These are phyloP conservation scores for Antrozous pallidus DNA, from an alignment of 2,797 vertebrate genomes.

Conservation along the genomic window DNA sequence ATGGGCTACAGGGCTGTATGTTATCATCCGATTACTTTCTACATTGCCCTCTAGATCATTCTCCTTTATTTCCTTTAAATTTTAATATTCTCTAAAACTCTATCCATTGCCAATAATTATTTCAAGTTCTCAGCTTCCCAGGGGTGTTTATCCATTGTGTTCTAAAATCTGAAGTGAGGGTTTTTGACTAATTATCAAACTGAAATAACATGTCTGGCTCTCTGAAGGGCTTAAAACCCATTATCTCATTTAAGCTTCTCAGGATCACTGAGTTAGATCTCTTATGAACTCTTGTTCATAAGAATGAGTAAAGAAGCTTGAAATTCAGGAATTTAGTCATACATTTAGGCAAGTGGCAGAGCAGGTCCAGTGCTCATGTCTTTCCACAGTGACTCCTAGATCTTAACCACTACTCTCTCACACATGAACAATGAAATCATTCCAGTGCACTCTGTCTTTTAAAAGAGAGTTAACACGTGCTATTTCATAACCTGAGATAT, in stretches of 20 bases:
- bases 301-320: neutral
- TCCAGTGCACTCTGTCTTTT: neutral
- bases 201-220: neutral
- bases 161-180: neutral
- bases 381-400: neutral
- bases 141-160: neutral
- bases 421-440: neutral
- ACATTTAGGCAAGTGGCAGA: neutral
- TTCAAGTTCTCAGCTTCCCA: neutral
- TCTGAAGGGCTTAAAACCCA: neutral
- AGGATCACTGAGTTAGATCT: neutral
- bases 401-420: neutral
- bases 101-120: neutral
- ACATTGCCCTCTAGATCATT: neutral
- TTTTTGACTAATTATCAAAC: neutral
- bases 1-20: neutral
- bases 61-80: neutral
- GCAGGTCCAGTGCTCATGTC: accelerated
- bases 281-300: neutral
- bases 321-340: neutral
- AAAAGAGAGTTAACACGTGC: neutral
- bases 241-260: neutral
- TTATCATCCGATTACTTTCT: neutral
- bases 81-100: neutral
- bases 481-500: neutral